These are phyloP conservation scores for Euura lappo DNA, from an alignment of 1,140 invertebrate species.

Conservation along the genomic window DNA sequence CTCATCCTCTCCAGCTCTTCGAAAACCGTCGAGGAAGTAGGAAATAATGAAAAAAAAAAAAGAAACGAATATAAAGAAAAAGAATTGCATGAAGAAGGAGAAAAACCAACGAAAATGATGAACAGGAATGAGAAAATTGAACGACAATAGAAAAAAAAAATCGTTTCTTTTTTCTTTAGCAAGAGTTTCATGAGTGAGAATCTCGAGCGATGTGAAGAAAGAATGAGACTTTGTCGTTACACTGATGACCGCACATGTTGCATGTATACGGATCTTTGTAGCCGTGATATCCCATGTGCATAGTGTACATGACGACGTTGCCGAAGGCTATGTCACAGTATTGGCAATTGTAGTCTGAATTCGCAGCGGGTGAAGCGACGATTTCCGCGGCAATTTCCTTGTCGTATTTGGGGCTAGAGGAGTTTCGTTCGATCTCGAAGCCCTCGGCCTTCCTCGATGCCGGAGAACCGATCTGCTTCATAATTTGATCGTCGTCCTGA, in stretches of 20 bases:
- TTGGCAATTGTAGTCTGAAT: constrained; percentile 70
- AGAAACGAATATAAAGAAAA: no score
- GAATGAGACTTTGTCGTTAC: constrained; percentile 84
- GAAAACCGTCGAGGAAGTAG: no score
- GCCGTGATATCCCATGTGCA: constrained; percentile 96
- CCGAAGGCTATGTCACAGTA: constrained; percentile 91
- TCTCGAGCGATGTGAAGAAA: constrained; percentile 89
- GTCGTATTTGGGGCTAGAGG: background rate
- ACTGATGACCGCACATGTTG: constrained; percentile 89
- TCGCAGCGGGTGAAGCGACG: background rate
- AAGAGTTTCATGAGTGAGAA: constrained; percentile 70
- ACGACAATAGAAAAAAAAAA: no score
- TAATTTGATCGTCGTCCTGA: constrained; percentile 31
- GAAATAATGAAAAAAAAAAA: no score
- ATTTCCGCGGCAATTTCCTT: constrained; percentile 19
- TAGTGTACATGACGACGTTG: constrained; percentile 90
- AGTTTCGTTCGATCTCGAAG: constrained; percentile 2
- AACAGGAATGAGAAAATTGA: no score
- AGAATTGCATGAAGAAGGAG: no score
- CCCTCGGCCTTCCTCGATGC: background rate
- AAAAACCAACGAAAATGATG: no score
- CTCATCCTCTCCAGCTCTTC: no score
- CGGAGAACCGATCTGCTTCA: constrained; percentile 19
- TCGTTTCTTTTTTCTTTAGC: no score
- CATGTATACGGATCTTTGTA: constrained; percentile 91